Conservation (phyloP, 1,140 invertebrate species). For the Palaemon carinicauda region DNA sequence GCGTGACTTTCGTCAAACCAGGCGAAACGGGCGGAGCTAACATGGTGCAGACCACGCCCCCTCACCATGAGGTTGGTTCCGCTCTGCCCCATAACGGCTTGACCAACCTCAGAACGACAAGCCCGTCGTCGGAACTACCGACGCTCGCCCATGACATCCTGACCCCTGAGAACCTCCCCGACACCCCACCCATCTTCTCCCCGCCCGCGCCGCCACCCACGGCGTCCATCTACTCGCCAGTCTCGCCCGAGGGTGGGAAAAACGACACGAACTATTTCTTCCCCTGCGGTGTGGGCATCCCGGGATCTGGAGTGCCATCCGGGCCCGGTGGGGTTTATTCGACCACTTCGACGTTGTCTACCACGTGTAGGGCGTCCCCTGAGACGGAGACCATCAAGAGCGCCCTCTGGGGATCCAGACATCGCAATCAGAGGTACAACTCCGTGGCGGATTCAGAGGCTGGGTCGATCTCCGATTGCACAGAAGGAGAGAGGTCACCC, state of each 20-base stretch:
- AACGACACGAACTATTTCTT: slow-evolving; percentile 26
- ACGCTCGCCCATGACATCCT: slow-evolving; percentile 19
- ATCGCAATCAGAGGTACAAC: slow-evolving; percentile 30
- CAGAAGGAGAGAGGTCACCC: slow-evolving; percentile 37
- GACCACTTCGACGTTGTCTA: slow-evolving; percentile 30
- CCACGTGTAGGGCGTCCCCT: slow-evolving; percentile 25
- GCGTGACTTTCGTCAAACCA: slow-evolving; percentile 6
- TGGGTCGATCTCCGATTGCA: slow-evolving; percentile 34
- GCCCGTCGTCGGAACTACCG: background rate
- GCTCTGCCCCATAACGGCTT: background rate
- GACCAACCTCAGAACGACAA: background rate
- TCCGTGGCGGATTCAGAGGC: slow-evolving; percentile 41
- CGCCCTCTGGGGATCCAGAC: slow-evolving; percentile 25
- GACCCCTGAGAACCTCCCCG: background rate
- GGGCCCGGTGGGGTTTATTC: background rate
- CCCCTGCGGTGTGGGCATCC: background rate
- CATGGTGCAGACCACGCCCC: background rate
- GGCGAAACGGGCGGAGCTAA: background rate
- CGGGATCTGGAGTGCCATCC: background rate
- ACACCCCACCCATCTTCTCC: slow-evolving; percentile 23
- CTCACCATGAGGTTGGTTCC: background rate
- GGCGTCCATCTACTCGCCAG: slow-evolving; percentile 21
- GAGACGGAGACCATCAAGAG: slow-evolving; percentile 41
- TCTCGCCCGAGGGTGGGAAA: slow-evolving; percentile 24
- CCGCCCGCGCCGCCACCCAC: background rate